Percentiles rank a stretch among this genome's conserved stretches.
phyloP scores from a whole-genome alignment of 1,140 invertebrate species.

The Ruditapes philippinarum region DNA sequence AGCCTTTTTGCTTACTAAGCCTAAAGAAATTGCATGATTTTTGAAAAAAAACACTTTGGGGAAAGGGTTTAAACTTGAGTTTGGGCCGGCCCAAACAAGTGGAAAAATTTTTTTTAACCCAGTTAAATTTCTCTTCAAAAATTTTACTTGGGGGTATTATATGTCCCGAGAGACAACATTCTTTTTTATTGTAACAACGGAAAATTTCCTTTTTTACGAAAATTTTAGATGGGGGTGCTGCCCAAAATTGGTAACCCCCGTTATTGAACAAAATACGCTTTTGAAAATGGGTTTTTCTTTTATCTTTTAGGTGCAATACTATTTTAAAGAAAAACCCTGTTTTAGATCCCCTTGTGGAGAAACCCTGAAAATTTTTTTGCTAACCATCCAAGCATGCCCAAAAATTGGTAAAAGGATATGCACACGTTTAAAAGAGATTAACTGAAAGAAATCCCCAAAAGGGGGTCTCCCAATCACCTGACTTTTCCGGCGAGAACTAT shows the following conservation, averaged over 20 bases:
- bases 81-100: neutral
- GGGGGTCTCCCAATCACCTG: too few species aligned
- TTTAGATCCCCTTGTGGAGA: too few species aligned
- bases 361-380: too few species aligned
- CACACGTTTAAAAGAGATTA: too few species aligned
- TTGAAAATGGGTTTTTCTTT: too few species aligned
- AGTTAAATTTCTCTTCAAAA: slow-evolving; percentile 2
- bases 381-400: too few species aligned
- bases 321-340: too few species aligned
- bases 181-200: slow-evolving; percentile 32
- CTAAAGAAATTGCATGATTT: slow-evolving; percentile 53
- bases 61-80: slow-evolving; percentile 50
- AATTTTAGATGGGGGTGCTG: neutral
- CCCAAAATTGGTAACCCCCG: neutral
- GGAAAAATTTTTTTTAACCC: slow-evolving; percentile 40
- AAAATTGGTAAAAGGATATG: too few species aligned
- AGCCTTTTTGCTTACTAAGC: slow-evolving; percentile 39
- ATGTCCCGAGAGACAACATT: slow-evolving; percentile 44
- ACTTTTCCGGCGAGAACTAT: too few species aligned
- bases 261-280: too few species aligned
- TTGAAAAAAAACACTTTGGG: slow-evolving; percentile 34
- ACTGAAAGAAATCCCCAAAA: too few species aligned
- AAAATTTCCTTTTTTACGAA: neutral
- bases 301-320: too few species aligned
- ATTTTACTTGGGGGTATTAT: slow-evolving; percentile 41